Conservation (phyloP, 1,140 invertebrate species). For the Drosophila suzukii region DNA sequence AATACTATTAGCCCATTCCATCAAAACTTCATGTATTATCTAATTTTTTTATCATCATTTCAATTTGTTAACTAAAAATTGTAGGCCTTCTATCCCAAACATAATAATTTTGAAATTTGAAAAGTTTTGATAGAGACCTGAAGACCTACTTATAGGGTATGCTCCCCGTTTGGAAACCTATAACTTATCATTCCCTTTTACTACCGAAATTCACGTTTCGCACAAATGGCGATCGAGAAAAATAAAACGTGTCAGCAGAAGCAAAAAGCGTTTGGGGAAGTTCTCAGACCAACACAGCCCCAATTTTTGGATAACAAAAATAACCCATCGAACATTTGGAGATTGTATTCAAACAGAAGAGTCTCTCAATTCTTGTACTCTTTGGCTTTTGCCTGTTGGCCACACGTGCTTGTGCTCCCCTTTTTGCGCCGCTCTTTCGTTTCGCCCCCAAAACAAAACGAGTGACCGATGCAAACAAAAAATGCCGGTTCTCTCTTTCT, state of each 20-base stretch:
- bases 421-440: constrained; percentile 16
- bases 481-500: constrained; percentile 5
- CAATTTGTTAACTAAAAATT: too few species aligned
- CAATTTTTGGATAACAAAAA: constrained; percentile 16
- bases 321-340: constrained; percentile 28
- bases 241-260: constrained; percentile 42
- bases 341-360: background rate
- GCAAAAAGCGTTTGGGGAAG: constrained; percentile 25
- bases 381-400: constrained; percentile 11
- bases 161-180: background rate
- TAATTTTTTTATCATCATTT: too few species aligned
- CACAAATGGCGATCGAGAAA: constrained; percentile 21
- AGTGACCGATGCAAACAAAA: constrained; percentile 24
- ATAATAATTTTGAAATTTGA: too few species aligned
- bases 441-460: constrained; percentile 7
- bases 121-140: background rate
- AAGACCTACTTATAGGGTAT: constrained; percentile 17
- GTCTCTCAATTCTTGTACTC: background rate
- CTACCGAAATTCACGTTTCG: constrained; percentile 37
- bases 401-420: constrained; percentile 31
- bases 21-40: too few species aligned
- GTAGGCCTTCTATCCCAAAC: too few species aligned
- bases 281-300: constrained; percentile 20
- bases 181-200: constrained; percentile 13
- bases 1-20: too few species aligned